These are phyloP conservation scores for Limnephilus marmoratus DNA, from an alignment of 2,888 invertebrate genomes.

Conservation along the genomic window DNA sequence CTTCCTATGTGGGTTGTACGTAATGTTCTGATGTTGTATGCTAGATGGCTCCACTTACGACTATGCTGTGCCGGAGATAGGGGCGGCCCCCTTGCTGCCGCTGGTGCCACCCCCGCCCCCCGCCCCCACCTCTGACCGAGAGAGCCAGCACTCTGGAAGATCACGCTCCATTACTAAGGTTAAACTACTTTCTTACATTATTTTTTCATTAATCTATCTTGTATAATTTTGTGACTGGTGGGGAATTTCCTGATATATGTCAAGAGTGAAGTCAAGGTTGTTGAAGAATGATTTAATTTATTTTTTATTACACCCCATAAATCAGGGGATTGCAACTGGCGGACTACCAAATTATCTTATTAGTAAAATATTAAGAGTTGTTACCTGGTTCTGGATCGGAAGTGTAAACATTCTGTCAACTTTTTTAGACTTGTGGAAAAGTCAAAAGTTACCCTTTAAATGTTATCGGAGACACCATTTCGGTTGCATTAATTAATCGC, in stretches of 20 bases:
- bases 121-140: slow-evolving; percentile 68
- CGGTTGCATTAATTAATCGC: no score
- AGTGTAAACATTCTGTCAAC: no score
- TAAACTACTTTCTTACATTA: not conserved
- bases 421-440: no score
- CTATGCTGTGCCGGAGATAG: slow-evolving; percentile 87
- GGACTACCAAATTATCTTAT: no score
- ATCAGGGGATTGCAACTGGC: no score
- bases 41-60: slow-evolving; percentile 84
- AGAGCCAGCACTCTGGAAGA: slow-evolving; percentile 70
- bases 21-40: not conserved
- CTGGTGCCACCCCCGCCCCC: slow-evolving; percentile 68
- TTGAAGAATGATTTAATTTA: not conserved
- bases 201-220: not conserved
- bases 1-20: no score
- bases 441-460: no score
- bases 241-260: not conserved
- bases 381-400: no score
- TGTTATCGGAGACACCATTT: no score
- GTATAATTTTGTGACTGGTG: not conserved
- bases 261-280: not conserved
- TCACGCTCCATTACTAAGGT: slow-evolving; percentile 73
- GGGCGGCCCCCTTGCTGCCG: slow-evolving; percentile 82
- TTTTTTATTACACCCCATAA: not conserved
- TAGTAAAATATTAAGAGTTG: no score